Conservation (phyloP, 2,113 vertebrate species). For the Arizona elegans region DNA sequence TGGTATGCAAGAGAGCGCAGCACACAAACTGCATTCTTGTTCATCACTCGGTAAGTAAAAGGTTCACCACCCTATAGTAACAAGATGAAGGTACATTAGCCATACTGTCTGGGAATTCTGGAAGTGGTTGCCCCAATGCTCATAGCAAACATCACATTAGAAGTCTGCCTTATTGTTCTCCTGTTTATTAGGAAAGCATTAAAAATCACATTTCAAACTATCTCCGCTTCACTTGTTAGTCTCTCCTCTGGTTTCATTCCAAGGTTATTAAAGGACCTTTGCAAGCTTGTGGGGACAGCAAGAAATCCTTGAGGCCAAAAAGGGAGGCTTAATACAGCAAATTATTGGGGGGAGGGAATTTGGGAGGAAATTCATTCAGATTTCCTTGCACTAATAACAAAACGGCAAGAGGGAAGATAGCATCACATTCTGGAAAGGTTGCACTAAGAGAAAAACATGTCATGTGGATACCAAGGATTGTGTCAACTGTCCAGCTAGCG, state of each 20-base stretch:
- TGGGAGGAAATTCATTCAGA: background rate
- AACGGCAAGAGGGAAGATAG: background rate
- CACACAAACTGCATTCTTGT: too few relatives aligned
- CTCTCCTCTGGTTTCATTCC: background rate
- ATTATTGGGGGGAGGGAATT: background rate
- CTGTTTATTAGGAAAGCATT: background rate
- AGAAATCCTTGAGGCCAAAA: background rate
- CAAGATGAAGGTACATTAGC: background rate
- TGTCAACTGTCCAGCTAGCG: background rate
- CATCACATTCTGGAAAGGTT: background rate
- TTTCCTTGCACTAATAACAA: background rate
- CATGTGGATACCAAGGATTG: background rate
- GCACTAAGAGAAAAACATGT: background rate
- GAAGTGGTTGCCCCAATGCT: background rate
- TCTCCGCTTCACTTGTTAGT: background rate
- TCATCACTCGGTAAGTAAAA: too few relatives aligned
- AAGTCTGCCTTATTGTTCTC: background rate
- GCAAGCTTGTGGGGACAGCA: background rate
- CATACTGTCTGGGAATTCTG: background rate
- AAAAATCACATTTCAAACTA: background rate
- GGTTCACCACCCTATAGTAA: background rate
- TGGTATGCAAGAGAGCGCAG: rapidly evolving
- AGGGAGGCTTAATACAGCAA: background rate
- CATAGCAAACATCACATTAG: background rate
- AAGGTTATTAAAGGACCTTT: background rate